Conservation (phyloP, 2,888 invertebrate genomes). For the Himalopsyche anomala region DNA sequence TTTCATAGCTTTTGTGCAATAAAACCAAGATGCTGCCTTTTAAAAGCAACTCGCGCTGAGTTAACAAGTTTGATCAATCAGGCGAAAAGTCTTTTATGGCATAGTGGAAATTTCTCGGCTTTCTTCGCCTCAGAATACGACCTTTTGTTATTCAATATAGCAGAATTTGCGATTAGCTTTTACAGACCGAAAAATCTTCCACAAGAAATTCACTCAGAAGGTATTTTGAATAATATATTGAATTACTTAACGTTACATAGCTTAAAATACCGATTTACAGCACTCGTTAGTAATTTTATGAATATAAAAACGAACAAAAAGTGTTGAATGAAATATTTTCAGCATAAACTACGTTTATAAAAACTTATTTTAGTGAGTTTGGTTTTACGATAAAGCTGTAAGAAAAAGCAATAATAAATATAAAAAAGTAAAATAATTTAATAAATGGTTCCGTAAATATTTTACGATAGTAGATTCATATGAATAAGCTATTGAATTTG, state of each 20-base stretch:
- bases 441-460: too few relatives aligned
- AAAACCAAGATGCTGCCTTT: slow-evolving; percentile 11
- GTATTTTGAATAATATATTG: not conserved
- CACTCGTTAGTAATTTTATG: too few relatives aligned
- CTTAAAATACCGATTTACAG: too few relatives aligned
- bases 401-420: too few relatives aligned
- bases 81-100: slow-evolving; percentile 7
- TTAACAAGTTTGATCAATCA: slow-evolving; percentile 46
- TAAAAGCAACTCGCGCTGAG: slow-evolving; percentile 4
- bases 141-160: slow-evolving; percentile 2
- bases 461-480: too few relatives aligned
- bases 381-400: too few relatives aligned
- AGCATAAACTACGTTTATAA: too few relatives aligned
- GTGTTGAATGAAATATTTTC: too few relatives aligned
- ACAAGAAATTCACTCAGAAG: not conserved
- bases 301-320: too few relatives aligned
- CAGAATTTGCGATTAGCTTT: slow-evolving; percentile 21
- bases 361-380: too few relatives aligned
- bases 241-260: not conserved
- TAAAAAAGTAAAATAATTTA: too few relatives aligned
- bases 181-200: not conserved
- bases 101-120: slow-evolving; percentile 20
- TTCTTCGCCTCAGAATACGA: not conserved
- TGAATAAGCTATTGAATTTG: too few relatives aligned
- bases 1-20: slow-evolving; percentile 18